Evolutionary conservation across 1,140 invertebrate genomes (phyloP).

Genomic region (Megathymus violae): DNA sequence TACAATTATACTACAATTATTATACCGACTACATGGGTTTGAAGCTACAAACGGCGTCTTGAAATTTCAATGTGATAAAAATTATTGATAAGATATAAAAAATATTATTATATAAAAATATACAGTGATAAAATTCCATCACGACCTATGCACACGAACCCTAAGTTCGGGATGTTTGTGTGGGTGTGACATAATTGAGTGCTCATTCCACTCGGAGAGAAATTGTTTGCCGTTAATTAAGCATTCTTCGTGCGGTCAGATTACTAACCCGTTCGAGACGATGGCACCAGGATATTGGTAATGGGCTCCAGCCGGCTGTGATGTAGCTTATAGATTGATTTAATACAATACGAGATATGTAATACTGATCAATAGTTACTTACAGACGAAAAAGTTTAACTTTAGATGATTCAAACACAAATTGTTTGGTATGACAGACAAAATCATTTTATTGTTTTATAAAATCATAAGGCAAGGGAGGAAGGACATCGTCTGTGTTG

Average conservation of each 20-base stretch:
- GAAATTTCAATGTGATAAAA: too few relatives aligned
- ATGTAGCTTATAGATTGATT: neutral
- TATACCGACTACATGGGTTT: too few relatives aligned
- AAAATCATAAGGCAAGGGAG: too few relatives aligned
- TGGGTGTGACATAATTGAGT: conserved; percentile 39
- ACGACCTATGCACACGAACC: conserved; percentile 7
- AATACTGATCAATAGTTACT: neutral
- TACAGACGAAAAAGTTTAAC: too few relatives aligned
- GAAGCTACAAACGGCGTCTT: too few relatives aligned
- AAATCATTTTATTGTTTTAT: too few relatives aligned
- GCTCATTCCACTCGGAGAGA: conserved; percentile 38
- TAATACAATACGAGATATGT: neutral
- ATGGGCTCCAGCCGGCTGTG: conserved; percentile 6
- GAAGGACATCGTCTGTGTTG: too few relatives aligned
- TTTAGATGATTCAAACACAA: too few relatives aligned
- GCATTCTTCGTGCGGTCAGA: conserved; percentile 29
- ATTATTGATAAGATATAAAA: too few relatives aligned
- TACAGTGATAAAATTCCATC: neutral
- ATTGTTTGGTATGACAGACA: too few relatives aligned
- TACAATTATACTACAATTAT: too few relatives aligned
- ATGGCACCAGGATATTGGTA: conserved; percentile 20
- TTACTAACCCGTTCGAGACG: conserved; percentile 6
- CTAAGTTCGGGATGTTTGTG: conserved; percentile 22
- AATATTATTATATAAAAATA: neutral
- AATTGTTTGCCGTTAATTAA: conserved; percentile 39